A percentile compares a stretch with the other conserved stretches of the same genome.
Conservation (phyloP, 1,140 invertebrate species). For the Ericerus pela region DNA sequence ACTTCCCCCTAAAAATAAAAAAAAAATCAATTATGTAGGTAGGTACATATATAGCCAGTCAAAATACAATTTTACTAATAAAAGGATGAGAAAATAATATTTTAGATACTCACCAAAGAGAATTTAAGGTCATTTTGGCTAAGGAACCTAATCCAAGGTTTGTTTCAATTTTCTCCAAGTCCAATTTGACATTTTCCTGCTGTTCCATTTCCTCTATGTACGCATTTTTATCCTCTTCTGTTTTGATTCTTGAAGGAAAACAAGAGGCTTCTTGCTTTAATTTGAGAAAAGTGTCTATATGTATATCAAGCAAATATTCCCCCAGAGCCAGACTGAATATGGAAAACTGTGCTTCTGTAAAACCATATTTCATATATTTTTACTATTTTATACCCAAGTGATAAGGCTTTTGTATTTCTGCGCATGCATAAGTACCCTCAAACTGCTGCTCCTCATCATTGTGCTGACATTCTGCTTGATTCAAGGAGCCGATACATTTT, state of each 20-base stretch:
- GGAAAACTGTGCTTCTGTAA: conserved; percentile 18
- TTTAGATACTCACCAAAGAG: conserved; percentile 26
- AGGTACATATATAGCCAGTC: too few species aligned
- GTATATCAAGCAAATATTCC: conserved; percentile 26
- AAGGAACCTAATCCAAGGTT: conserved; percentile 28
- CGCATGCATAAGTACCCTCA: conserved; percentile 28
- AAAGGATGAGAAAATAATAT: background rate
- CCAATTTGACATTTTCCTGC: conserved; percentile 29
- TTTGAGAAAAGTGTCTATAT: conserved; percentile 27
- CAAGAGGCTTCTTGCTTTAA: conserved; percentile 27
- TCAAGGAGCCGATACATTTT: conserved; percentile 20
- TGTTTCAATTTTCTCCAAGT: conserved; percentile 25
- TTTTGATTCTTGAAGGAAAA: conserved; percentile 24
- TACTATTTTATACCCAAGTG: conserved; percentile 27
- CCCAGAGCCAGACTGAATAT: conserved; percentile 9
- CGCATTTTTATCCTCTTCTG: conserved; percentile 21
- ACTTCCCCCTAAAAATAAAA: conserved; percentile 20
- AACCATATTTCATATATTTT: conserved; percentile 22
- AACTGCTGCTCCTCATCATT: conserved; percentile 25
- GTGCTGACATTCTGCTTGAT: conserved; percentile 22
- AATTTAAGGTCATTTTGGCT: conserved; percentile 29
- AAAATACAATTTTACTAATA: too few species aligned
- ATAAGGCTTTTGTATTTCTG: conserved; percentile 28
- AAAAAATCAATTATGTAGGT: too few species aligned
- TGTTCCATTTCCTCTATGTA: conserved; percentile 29